Evolutionary conservation across 2,888 invertebrate species (phyloP).

Genomic region (Rutpela maculata): DNA sequence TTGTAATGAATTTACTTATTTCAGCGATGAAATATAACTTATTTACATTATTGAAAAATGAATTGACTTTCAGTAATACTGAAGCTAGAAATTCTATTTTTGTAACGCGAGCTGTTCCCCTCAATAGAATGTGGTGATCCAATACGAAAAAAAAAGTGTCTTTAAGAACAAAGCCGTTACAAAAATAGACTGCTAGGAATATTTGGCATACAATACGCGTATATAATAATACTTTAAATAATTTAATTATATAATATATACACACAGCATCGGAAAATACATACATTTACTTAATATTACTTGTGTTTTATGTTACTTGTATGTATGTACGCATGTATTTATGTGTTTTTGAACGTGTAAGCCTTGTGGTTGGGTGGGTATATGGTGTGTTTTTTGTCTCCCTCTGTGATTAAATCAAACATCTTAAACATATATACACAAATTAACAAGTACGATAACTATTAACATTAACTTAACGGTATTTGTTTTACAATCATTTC

Average conservation of each 20-base stretch:
- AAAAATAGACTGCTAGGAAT: conserved; percentile 68
- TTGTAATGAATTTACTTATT: conserved; percentile 71
- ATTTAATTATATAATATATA: conserved; percentile 69
- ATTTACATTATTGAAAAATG: conserved; percentile 73
- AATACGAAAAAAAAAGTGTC: conserved; percentile 49
- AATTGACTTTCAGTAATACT: conserved; percentile 73
- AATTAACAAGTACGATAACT: conserved; percentile 47
- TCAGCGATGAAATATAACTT: conserved; percentile 72
- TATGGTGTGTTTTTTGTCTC: conserved; percentile 65
- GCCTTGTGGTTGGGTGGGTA: conserved; percentile 68
- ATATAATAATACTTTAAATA: conserved; percentile 70
- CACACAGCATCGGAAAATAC: conserved; percentile 74
- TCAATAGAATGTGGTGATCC: conserved; percentile 43
- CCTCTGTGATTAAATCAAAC: conserved; percentile 63
- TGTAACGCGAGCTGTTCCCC: conserved; percentile 61
- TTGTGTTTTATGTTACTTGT: conserved; percentile 63
- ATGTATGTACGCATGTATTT: conserved; percentile 65
- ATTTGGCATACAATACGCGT: conserved; percentile 73
- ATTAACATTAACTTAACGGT: conserved; percentile 46
- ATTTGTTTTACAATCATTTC: conserved; percentile 32
- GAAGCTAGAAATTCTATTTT: conserved; percentile 67
- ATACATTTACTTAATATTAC: conserved; percentile 71
- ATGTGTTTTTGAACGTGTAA: conserved; percentile 76
- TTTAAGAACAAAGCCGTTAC: conserved; percentile 60
- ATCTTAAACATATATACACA: conserved; percentile 55